Evolutionary conservation across 1,140 invertebrate species (phyloP).

Genomic region (Venustaconcha ellipsiformis): DNA sequence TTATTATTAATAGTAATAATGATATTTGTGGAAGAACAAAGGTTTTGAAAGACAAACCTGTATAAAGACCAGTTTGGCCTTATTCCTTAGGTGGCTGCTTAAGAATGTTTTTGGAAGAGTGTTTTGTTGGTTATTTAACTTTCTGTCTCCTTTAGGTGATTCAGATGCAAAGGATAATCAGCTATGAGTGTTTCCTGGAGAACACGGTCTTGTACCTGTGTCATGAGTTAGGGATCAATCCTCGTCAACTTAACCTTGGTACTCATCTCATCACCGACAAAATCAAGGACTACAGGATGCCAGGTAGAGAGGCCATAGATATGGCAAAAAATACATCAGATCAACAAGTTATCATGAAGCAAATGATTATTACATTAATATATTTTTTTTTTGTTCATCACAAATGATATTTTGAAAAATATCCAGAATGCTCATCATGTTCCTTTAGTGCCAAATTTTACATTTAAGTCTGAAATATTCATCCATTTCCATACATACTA

Average conservation of each 20-base stretch:
- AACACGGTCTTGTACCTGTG: conserved; percentile 37
- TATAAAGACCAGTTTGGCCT: not conserved
- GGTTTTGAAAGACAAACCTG: not conserved
- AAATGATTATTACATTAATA: too few relatives aligned
- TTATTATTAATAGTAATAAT: not conserved
- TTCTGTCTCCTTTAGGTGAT: conserved; percentile 33
- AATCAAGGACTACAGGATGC: conserved; percentile 2
- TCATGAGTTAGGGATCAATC: conserved; percentile 31
- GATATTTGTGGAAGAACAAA: too few relatives aligned
- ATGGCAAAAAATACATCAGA: too few relatives aligned
- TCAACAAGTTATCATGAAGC: too few relatives aligned
- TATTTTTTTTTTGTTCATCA: too few relatives aligned
- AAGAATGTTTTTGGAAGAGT: not conserved
- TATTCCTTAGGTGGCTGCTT: not conserved
- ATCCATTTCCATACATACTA: too few relatives aligned
- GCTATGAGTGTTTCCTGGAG: conserved; percentile 47
- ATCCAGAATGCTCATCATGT: too few relatives aligned
- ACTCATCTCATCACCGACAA: conserved; percentile 37
- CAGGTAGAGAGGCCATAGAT: too few relatives aligned
- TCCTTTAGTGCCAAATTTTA: too few relatives aligned
- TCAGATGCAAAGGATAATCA: conserved; percentile 50
- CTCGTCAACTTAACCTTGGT: conserved; percentile 18
- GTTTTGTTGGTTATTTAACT: not conserved
- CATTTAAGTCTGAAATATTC: too few relatives aligned
- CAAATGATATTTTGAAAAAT: too few relatives aligned